Conservation (phyloP, 2,888 invertebrate species). For the Pristionchus fissidentatus region DNA sequence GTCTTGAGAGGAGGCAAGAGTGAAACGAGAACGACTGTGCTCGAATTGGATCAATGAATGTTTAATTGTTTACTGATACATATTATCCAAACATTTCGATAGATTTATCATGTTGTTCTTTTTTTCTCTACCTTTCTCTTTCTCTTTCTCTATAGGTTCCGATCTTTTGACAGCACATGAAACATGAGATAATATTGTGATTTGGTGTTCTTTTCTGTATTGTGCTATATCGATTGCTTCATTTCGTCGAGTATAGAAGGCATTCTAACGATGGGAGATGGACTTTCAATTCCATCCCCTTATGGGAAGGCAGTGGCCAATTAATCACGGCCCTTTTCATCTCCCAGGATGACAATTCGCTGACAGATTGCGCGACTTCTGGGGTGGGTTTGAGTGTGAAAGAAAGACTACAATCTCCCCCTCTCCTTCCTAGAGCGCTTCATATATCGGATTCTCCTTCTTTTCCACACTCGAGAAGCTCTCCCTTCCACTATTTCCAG, state of each 20-base stretch:
- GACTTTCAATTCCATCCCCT: too few relatives aligned
- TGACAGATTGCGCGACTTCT: not conserved
- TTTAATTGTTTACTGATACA: too few relatives aligned
- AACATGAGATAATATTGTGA: too few relatives aligned
- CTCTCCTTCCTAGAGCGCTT: not conserved
- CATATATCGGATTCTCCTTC: not conserved
- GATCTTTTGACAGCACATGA: not conserved
- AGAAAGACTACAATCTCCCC: not conserved
- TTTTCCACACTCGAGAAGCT: not conserved
- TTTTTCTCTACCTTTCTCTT: too few relatives aligned
- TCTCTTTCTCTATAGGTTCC: not conserved
- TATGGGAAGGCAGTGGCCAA: too few relatives aligned
- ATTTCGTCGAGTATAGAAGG: too few relatives aligned
- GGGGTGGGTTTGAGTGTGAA: not conserved
- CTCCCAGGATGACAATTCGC: slow-evolving; percentile 1
- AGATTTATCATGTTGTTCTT: too few relatives aligned
- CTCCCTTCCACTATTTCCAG: not conserved
- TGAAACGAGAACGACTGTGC: not conserved
- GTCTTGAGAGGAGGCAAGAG: not conserved
- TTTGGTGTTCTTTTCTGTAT: too few relatives aligned
- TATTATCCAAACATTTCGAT: too few relatives aligned
- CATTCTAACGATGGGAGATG: too few relatives aligned
- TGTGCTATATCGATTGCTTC: too few relatives aligned
- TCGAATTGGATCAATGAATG: not conserved
- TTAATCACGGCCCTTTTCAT: too few relatives aligned